Base-by-base conservation (phyloP, 1,140 invertebrate species). In the Halyomorpha halys region DNA sequence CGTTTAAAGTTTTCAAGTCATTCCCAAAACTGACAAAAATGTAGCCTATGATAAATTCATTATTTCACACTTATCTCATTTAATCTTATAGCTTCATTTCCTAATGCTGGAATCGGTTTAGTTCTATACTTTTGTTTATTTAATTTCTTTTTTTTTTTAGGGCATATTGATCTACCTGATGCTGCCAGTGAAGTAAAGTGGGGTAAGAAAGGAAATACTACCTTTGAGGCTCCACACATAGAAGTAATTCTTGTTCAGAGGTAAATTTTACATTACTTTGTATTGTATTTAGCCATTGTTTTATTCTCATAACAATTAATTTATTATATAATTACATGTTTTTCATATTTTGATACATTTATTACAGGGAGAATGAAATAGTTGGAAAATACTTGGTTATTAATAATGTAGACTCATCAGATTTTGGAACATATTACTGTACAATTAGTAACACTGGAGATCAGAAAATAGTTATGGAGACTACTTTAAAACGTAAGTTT, bases 351-450 rank as follows among this genome's bases (percentile, higher is more conserved):
- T 64, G 67, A 69, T 69, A 73, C 68, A 64, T 78, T 77, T 23
- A 21, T 56, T 15, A 23, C 76, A 86, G 85, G 63, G 85, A 86
- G 67, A 79, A 83, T 66, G 82, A 86, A 70, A 84, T 85, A 59
- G 78, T 85, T 64, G 86, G 86, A 1, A 81, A 83, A 23, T 86
- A 86, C 71, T 74, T 88, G 69, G 77, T 76, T 59, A 83, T 87
- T 62, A 76, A 79, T 34, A 75, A 78, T 44, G 78, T 85, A 45
- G 74, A 75, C 53, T 71, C 74, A 25, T 80, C 82, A 67, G 83
- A 87, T 76, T 86, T 83, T 71, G 83, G 84, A 19, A 77, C 80
- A 60, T 88, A 87, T 72, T 77, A 79, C 65, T 88, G 86, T 72
- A 71, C 73, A 64, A 73, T 79, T 66, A 79, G 76, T 72, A 79